phyloP scores from a whole-genome alignment of 2,797 vertebrate species.

The Cirrhinus mrigala region DNA sequence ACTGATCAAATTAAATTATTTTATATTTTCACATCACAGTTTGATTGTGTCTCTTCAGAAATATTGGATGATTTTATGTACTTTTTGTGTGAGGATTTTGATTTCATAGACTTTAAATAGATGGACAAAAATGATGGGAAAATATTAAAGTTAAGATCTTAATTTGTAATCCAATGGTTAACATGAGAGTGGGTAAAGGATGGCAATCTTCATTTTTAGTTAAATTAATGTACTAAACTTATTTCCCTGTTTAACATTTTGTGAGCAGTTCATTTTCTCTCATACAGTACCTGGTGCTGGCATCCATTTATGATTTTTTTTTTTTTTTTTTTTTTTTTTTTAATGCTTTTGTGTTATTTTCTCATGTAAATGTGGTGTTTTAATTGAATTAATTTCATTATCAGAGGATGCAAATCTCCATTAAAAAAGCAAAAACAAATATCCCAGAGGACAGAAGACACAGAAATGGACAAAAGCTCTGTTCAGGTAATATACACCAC shows the following conservation, averaged over 20 bases:
- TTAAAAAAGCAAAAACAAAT: neutral
- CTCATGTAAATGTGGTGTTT: neutral
- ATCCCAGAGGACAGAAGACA: neutral
- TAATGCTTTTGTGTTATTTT: neutral
- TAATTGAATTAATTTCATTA: neutral
- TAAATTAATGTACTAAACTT: neutral
- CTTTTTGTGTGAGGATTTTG: neutral
- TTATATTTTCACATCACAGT: neutral
- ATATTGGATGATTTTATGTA: neutral
- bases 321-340: neutral
- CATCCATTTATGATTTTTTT: neutral
- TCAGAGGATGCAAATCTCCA: constrained; percentile 1
- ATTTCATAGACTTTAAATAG: neutral
- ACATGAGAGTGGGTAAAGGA: neutral
- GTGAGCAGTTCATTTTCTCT: neutral
- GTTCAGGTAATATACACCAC: neutral
- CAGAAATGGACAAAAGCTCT: neutral
- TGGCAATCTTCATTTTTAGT: neutral
- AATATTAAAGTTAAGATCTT: neutral
- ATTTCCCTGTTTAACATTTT: neutral
- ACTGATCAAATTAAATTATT: neutral
- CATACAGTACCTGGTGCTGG: neutral
- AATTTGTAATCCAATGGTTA: neutral
- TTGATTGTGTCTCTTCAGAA: neutral
- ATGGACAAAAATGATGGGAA: too few relatives aligned